These are phyloP conservation scores for Salvator merianae DNA, from an alignment of 2,113 vertebrate species.

Conservation along the genomic window DNA sequence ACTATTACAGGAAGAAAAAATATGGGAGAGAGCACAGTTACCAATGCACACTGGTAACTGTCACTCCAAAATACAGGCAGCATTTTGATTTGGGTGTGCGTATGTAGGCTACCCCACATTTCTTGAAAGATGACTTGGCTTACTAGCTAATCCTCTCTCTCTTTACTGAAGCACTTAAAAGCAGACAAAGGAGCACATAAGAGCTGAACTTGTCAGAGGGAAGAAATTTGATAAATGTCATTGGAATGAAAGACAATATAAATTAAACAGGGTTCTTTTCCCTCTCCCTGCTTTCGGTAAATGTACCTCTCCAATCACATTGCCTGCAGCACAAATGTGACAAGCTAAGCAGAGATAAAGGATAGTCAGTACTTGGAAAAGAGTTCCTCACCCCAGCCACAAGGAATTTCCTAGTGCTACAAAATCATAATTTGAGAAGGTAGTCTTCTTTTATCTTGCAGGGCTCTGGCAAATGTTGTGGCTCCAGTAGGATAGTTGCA, in stretches of 20 bases:
- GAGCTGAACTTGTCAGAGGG: slow-evolving; percentile 57
- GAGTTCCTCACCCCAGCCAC: not conserved
- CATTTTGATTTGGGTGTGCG: not conserved
- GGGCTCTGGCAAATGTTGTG: no score
- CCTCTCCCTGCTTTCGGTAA: slow-evolving; percentile 42
- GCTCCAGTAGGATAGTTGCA: not conserved
- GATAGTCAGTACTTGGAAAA: slow-evolving; percentile 48
- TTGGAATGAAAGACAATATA: slow-evolving; percentile 53
- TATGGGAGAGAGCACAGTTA: not conserved
- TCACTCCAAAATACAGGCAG: not conserved
- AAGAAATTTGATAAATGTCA: slow-evolving; percentile 65
- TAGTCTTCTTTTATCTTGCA: not conserved
- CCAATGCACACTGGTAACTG: not conserved
- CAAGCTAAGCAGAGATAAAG: slow-evolving; percentile 56
- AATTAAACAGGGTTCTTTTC: slow-evolving; percentile 57
- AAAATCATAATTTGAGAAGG: slow-evolving; percentile 34
- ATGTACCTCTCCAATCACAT: slow-evolving; percentile 44
- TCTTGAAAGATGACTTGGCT: not conserved
- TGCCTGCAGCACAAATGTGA: slow-evolving; percentile 40
- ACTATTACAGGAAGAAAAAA: not conserved
- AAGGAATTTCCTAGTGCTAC: slow-evolving; percentile 10
- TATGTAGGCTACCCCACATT: not conserved
- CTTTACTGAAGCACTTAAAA: slow-evolving; percentile 41
- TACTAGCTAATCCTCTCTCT: slow-evolving; percentile 40
- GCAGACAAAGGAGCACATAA: slow-evolving; percentile 21